Conservation (phyloP, 1,140 invertebrate genomes). For the Berghia stephanieae region DNA sequence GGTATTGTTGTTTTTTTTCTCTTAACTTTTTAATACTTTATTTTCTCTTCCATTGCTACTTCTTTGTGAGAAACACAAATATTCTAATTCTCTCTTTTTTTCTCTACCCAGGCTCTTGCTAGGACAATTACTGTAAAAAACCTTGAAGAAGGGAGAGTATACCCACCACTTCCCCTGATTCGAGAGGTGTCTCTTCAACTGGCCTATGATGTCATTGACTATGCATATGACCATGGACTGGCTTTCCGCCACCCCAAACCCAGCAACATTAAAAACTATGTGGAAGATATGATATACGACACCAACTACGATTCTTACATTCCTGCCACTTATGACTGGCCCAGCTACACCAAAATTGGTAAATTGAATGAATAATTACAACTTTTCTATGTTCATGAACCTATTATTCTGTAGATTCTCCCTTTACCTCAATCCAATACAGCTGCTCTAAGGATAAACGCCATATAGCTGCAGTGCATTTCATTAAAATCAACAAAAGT, state of each 20-base stretch:
- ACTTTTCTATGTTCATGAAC: no score
- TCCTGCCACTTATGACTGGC: conserved; percentile 69
- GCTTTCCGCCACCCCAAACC: conserved; percentile 71
- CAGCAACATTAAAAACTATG: conserved; percentile 68
- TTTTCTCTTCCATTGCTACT: not conserved
- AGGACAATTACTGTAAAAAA: conserved; percentile 85
- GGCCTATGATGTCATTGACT: conserved; percentile 83
- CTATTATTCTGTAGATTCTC: no score
- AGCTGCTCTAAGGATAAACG: no score
- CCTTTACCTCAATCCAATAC: no score
- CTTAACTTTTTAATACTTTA: not conserved
- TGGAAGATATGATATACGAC: conserved; percentile 68
- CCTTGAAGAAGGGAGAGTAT: conserved; percentile 87
- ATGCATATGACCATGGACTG: conserved; percentile 80
- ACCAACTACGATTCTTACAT: conserved; percentile 70
- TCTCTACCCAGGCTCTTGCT: conserved; percentile 76
- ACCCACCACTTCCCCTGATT: conserved; percentile 91
- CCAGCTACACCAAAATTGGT: no score
- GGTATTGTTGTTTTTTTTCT: not conserved
- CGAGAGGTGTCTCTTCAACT: conserved; percentile 88
- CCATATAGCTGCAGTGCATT: no score
- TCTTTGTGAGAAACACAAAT: not conserved
- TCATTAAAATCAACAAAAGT: no score
- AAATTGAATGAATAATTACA: no score
- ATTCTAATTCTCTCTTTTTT: conserved; percentile 25